Evolutionary conservation across 1,140 invertebrate genomes (phyloP).

Genomic region (Popillia japonica): DNA sequence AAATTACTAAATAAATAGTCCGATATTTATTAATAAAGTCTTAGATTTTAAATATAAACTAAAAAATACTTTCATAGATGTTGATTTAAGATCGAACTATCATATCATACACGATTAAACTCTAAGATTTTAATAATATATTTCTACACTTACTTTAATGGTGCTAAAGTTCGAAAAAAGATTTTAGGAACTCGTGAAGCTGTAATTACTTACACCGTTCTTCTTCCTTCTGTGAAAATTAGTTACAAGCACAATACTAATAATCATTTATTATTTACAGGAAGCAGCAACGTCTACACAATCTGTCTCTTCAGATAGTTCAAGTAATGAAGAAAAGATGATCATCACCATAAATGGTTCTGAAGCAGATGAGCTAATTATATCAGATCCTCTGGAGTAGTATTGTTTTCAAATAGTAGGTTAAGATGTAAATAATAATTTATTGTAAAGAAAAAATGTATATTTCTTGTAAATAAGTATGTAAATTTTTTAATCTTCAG

Average conservation of each 20-base stretch:
- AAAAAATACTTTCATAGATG: background rate
- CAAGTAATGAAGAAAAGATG: conserved; percentile 72
- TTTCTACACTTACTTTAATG: background rate
- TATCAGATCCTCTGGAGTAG: conserved; percentile 58
- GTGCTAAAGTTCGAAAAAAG: background rate
- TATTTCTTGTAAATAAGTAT: conserved; percentile 28
- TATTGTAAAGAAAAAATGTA: background rate
- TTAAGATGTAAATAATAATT: background rate
- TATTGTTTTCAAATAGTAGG: conserved; percentile 8
- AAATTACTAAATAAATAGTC: background rate
- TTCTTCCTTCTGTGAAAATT: conserved; percentile 35
- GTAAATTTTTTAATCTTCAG: conserved; percentile 8
- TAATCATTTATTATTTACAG: conserved; percentile 54
- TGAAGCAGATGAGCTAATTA: conserved; percentile 59
- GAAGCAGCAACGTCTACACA: conserved; percentile 70
- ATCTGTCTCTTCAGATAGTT: conserved; percentile 68
- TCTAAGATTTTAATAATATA: background rate
- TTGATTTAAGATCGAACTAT: background rate
- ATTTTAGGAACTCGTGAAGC: background rate
- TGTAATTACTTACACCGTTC: background rate
- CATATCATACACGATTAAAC: background rate
- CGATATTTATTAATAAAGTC: background rate
- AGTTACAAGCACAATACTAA: background rate
- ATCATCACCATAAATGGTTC: conserved; percentile 68
- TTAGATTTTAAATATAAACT: background rate